Evolutionary conservation across 2,113 vertebrate genomes (phyloP).

Genomic region (Oncorhynchus keta): DNA sequence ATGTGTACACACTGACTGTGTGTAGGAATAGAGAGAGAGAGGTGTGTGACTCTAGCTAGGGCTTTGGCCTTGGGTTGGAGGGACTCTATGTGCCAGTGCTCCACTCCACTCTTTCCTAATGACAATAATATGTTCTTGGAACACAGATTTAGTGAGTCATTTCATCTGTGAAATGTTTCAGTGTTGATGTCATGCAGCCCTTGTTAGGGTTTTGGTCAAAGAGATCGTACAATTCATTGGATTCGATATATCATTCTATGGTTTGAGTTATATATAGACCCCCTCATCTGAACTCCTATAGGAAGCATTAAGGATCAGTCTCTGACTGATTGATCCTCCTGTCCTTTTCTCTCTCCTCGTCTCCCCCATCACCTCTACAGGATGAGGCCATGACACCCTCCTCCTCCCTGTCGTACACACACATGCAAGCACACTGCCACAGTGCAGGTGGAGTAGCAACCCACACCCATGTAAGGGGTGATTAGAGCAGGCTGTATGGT

Average conservation of each 20-base stretch:
- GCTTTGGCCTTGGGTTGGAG: too few species aligned
- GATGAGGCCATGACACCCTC: not conserved
- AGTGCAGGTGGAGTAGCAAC: not conserved
- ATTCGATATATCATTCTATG: too few species aligned
- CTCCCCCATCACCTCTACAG: conserved; percentile 2
- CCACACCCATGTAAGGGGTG: not conserved
- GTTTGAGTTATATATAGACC: conserved; percentile 17
- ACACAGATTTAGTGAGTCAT: conserved; percentile 47
- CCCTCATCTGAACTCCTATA: conserved; percentile 38
- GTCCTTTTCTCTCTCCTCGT: not conserved
- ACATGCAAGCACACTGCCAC: not conserved
- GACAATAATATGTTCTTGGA: too few species aligned
- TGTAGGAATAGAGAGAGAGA: conserved; percentile 32
- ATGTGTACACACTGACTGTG: not conserved
- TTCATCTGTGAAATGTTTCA: conserved; percentile 49
- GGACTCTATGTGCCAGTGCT: too few species aligned
- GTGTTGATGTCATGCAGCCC: conserved; percentile 32
- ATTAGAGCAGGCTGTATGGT: not conserved
- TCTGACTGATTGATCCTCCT: conserved; percentile 39
- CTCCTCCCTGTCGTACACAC: conserved; percentile 1
- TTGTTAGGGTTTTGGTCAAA: conserved; percentile 54
- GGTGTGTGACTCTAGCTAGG: too few species aligned
- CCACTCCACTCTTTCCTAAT: not conserved
- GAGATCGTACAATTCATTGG: too few species aligned
- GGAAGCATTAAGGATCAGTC: conserved; percentile 22